phyloP scores from a whole-genome alignment of 2,113 vertebrate species.

The Promerops cafer region DNA sequence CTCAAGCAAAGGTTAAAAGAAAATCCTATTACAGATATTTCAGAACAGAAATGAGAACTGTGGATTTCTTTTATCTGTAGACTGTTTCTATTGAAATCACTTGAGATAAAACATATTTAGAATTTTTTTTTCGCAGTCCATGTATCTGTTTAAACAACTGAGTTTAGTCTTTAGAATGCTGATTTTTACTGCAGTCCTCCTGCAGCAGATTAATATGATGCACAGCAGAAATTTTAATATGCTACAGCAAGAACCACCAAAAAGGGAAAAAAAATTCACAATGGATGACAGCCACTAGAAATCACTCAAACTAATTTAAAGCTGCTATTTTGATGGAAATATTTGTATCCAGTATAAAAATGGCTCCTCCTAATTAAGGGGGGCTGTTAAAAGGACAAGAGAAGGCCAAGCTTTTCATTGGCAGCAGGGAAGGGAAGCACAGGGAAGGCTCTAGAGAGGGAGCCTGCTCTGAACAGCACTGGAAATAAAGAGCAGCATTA shows the following conservation, averaged over 20 bases:
- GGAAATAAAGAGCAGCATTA: conserved; percentile 68
- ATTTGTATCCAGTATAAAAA: neutral
- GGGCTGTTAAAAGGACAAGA: neutral
- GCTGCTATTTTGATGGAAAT: neutral
- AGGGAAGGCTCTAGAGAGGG: conserved; percentile 27
- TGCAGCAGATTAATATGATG: neutral
- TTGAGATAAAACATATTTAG: neutral
- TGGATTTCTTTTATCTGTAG: neutral
- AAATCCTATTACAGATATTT: neutral
- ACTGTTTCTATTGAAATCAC: neutral
- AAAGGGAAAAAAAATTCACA: neutral
- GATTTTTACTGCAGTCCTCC: neutral
- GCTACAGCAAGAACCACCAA: neutral
- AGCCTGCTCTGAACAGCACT: conserved; percentile 34
- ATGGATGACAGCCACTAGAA: neutral
- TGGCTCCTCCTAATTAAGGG: neutral
- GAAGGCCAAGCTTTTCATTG: conserved; percentile 9
- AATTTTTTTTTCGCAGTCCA: neutral
- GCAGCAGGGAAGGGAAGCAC: conserved; percentile 12
- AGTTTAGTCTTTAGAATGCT: neutral
- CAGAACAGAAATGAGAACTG: neutral
- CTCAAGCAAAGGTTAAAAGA: neutral
- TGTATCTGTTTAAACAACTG: neutral
- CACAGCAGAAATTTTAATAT: neutral
- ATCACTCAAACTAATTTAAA: neutral